phyloP scores from a whole-genome alignment of 2,113 vertebrate species.

The Rhagologus leucostigma region DNA sequence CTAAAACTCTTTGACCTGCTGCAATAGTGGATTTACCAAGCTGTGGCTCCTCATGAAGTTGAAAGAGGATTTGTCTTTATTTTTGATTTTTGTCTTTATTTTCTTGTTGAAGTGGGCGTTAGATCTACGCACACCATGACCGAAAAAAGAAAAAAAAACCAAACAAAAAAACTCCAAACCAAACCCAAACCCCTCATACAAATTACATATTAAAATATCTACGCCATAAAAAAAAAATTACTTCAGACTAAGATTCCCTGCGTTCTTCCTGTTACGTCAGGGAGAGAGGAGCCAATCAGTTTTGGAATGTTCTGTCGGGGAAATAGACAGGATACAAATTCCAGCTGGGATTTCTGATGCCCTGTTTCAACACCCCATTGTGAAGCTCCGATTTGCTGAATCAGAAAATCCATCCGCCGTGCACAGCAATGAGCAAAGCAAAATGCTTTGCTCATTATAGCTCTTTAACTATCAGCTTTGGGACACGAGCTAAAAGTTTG shows the following conservation, averaged over 20 bases:
- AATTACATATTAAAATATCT: background rate
- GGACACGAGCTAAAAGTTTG: background rate
- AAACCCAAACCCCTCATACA: background rate
- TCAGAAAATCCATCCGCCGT: background rate
- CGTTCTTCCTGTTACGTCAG: background rate
- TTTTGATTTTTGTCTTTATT: background rate
- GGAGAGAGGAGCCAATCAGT: background rate
- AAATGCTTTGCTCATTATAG: background rate
- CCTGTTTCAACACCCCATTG: background rate
- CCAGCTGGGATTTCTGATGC: background rate
- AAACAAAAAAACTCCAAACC: background rate
- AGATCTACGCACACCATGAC: background rate
- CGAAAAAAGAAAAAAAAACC: background rate
- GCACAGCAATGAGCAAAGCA: background rate
- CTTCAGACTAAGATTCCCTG: background rate
- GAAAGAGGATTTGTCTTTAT: background rate
- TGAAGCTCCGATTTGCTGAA: background rate
- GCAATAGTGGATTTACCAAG: background rate
- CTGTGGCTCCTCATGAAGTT: background rate
- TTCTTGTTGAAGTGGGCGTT: background rate
- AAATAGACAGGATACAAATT: background rate
- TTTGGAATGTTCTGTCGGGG: background rate
- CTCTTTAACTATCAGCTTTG: background rate
- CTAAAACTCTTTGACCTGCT: background rate
- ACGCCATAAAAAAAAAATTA: background rate